Evolutionary conservation across 2,113 vertebrate species (phyloP), one percentile per base, ranked within the genome.

Genomic region (Lepidothrix coronata): DNA sequence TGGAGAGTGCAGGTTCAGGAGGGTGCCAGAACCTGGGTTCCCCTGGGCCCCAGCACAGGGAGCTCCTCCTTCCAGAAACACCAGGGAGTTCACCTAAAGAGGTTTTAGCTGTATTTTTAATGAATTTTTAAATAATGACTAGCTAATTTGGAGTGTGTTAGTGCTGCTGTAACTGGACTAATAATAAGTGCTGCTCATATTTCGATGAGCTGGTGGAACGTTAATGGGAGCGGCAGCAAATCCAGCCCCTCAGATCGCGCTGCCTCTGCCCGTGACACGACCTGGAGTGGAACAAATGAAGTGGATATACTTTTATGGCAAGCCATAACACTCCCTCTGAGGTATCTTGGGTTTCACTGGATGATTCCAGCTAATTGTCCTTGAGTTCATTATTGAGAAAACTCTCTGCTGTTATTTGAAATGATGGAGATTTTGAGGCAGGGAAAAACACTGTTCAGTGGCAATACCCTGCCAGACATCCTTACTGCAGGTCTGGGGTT

Each of bases 1-100:
- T 0, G 35, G 11, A 24, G 1, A 8, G 49, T 2, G 0, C 0
- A 4, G 4, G 44, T 1, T 17, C 63, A 18, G 66, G 18, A 22
- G 43, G 57, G 18, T 20, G 31, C 37, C 48, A 3, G 72, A 24
- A 16, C 33, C 33, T 0, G 1, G 23, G 22, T 14, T 4, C 12
- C 37, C 22, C 0, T 0, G 17, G 15, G 46, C 5, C 33, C 68
- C 12, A 1, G 55, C 1, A 3, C 61, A 8, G 18, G 66, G 7
- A 51, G 23, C 54, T 63, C 33, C n/a, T n/a, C 8, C 27, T 11
- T 18, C 59, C 71, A 66, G 37, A 5, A n/a, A 18, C 87, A 16
- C 39, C 2, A 4, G 43, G 49, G 49, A 67, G 43, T 65, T 65
- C 20, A 51, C 24, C 67, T 22, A 12, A 19, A 54, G 48, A 43